Evolutionary conservation across 1,140 invertebrate species (phyloP).

Genomic region (Trachelipus rathkii): DNA sequence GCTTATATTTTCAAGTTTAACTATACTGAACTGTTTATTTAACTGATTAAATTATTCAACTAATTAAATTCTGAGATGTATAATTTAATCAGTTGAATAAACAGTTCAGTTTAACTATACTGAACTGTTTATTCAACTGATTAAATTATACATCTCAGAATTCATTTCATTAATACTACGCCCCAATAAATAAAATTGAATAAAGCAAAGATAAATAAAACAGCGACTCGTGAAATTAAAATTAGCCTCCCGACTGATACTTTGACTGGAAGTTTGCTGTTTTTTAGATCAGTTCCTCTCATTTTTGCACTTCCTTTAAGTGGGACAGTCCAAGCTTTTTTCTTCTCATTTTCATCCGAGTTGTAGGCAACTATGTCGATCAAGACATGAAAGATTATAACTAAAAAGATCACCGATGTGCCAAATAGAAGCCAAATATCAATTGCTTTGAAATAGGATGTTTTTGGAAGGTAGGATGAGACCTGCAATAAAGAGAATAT

Average conservation of each 20-base stretch:
- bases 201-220: background rate
- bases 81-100: no score
- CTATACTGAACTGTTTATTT: no score
- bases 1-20: no score
- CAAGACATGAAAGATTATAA: conserved; percentile 3
- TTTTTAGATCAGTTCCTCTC: background rate
- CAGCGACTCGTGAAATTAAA: background rate
- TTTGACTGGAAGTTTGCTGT: background rate
- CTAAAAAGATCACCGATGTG: background rate
- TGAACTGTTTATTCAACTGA: no score
- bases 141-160: no score
- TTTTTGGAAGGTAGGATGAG: background rate
- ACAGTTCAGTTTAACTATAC: no score
- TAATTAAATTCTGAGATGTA: no score
- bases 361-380: conserved; percentile 16
- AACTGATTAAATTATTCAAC: no score
- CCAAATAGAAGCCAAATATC: conserved; percentile 17
- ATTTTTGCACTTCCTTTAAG: background rate
- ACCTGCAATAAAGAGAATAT: no score
- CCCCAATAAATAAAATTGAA: conserved; percentile 19
- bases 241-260: background rate
- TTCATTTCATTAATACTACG: no score
- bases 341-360: background rate
- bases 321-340: background rate
- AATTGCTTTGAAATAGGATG: conserved; percentile 18